Evolutionary conservation across 2,113 vertebrate genomes (phyloP), one percentile per base, ranked within the genome.

Genomic region (Saccopteryx leptura): DNA sequence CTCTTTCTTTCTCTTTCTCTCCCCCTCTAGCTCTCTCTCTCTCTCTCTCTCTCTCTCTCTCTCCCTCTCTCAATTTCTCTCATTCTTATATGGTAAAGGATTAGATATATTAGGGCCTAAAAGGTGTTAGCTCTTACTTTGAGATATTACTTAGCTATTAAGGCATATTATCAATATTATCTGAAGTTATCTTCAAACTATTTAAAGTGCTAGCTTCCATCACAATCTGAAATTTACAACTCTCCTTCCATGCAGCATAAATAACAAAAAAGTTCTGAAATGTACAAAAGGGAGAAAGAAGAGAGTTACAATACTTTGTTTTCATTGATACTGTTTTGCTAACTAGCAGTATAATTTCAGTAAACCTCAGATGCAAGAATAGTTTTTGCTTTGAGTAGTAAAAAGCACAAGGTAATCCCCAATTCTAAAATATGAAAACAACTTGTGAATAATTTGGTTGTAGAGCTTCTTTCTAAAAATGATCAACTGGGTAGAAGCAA

Each of bases 91-190:
- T 60, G n/a, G 50, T 31, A 89, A 91, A 58, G 3, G 63, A 61
- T 66, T 88, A 72, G 13, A 48, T 65, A 63, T 28, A 48, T 63
- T 90, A 93, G 2, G 0, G 17, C 74, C 13, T 93, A 61, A 78
- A 78, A 88, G 26, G 76, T 85, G 24, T 90, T 74, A 94, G 9
- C 63, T 84, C 60, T 92, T 90, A 90, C 6, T 83, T 75, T 88
- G 61, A 39, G 24, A 75, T 92, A 69, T 63, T 90, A 28, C 31
- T 93, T 87, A 65, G n/a, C 58, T 85, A 65, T 92, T 97, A 96
- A 97, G 96, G 93, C 96, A 89, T 94, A 50, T 94, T 71, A 88
- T 76, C 7, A 39, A 39, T 39, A 28, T 58, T 79, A 90, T 94
- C 69, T 91, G n/a, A 83, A 58, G 13, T 76, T 90, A 78, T 90